phyloP scores from a whole-genome alignment of 2,113 vertebrate genomes.

The Galemys pyrenaicus region DNA sequence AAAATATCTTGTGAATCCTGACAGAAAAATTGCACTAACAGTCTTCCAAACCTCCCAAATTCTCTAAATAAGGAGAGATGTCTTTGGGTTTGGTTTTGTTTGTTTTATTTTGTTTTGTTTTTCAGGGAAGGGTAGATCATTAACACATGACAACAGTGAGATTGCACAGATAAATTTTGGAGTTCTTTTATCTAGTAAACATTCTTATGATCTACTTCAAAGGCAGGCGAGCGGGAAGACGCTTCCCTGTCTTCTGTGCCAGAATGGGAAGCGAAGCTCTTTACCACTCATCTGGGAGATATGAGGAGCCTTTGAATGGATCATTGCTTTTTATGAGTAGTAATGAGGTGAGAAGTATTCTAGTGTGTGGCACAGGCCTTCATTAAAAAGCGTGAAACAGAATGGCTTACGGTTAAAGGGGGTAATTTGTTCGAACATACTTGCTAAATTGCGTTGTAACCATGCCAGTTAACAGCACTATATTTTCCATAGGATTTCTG shows the following conservation, averaged over 20 bases:
- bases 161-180: slow-evolving; percentile 86
- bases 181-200: slow-evolving; percentile 90
- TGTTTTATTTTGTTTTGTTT: slow-evolving; percentile 63
- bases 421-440: slow-evolving; percentile 90
- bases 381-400: slow-evolving; percentile 90
- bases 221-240: slow-evolving; percentile 80
- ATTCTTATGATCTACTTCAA: slow-evolving; percentile 90
- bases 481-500: slow-evolving; percentile 84
- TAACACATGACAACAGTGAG: slow-evolving; percentile 85
- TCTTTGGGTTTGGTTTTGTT: slow-evolving; percentile 52
- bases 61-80: slow-evolving; percentile 70
- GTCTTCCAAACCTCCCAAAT: slow-evolving; percentile 60
- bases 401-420: slow-evolving; percentile 88
- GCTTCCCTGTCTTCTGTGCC: slow-evolving; percentile 77
- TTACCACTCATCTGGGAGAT: slow-evolving; percentile 87
- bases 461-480: slow-evolving; percentile 83
- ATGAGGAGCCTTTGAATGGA: slow-evolving; percentile 89
- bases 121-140: slow-evolving; percentile 69
- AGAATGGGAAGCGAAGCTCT: slow-evolving; percentile 80
- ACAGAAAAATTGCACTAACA: slow-evolving; percentile 49
- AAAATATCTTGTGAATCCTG: slow-evolving; percentile 37
- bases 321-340: slow-evolving; percentile 92
- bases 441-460: slow-evolving; percentile 89
- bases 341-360: slow-evolving; percentile 95
- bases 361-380: slow-evolving; percentile 91